phyloP scores from a whole-genome alignment of 2,888 invertebrate species.

The Selenia dentaria region DNA sequence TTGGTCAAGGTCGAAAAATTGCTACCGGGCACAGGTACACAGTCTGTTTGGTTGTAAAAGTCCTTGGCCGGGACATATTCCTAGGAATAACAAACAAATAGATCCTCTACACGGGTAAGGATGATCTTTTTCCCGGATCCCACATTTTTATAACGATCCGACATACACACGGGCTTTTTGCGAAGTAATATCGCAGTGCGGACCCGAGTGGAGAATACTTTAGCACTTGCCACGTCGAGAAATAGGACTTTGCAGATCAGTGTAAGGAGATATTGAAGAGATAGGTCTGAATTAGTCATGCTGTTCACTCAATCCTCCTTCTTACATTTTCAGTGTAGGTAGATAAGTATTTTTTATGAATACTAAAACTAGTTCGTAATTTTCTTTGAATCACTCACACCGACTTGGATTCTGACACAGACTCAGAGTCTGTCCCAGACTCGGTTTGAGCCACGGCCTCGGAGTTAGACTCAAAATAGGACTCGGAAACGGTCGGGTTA shows the following conservation, averaged over 20 bases:
- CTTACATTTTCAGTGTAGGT: no score
- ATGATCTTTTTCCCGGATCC: slow-evolving; percentile 82
- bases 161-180: slow-evolving; percentile 61
- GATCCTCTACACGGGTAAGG: slow-evolving; percentile 47
- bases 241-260: neutral
- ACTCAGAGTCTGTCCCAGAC: no score
- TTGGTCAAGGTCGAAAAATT: no score
- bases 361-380: no score
- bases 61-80: neutral
- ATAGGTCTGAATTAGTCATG: neutral
- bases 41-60: no score
- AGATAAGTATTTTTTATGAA: no score
- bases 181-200: slow-evolving; percentile 47
- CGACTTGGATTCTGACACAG: no score
- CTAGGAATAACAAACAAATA: neutral
- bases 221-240: slow-evolving; percentile 23
- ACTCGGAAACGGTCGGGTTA: no score
- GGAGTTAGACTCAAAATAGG: no score
- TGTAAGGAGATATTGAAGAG: neutral
- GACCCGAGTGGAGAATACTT: slow-evolving; percentile 11
- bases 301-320: neutral
- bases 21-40: no score
- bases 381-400: no score
- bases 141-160: slow-evolving; percentile 81
- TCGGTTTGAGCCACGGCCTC: no score